Percentiles rank a stretch among this genome's conserved stretches.
Evolutionary conservation across 2,888 invertebrate species (phyloP).

Genomic region (Microdon myrmicae): DNA sequence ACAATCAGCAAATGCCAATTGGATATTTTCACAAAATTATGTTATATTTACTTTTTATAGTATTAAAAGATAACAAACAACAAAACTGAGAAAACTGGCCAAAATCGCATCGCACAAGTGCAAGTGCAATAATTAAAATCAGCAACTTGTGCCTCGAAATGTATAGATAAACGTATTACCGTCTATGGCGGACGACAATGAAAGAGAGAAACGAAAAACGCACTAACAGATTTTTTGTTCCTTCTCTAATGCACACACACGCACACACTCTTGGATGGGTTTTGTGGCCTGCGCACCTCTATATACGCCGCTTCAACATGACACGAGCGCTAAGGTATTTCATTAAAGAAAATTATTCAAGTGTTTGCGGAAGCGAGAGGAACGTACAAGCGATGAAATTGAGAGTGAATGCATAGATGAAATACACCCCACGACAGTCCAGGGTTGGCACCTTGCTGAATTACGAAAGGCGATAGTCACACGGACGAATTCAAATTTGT

Average conservation of each 20-base stretch:
- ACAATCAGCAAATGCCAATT: too few relatives aligned
- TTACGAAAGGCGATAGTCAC: too few relatives aligned
- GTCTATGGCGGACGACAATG: conserved; percentile 25
- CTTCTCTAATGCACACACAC: background rate
- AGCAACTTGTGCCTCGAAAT: conserved; percentile 46
- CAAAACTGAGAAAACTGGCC: conserved; percentile 38
- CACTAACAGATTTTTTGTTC: conserved; percentile 16
- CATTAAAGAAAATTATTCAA: too few relatives aligned
- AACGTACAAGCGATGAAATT: conserved; percentile 21
- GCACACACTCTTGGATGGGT: background rate
- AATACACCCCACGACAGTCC: too few relatives aligned
- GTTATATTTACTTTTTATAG: conserved; percentile 38
- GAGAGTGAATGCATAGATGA: too few relatives aligned
- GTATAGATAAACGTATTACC: conserved; percentile 14
- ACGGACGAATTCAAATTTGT: too few relatives aligned
- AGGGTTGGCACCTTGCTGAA: too few relatives aligned
- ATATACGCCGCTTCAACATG: conserved; percentile 9
- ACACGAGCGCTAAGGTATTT: background rate
- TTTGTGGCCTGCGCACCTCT: conserved; percentile 32
- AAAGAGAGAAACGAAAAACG: conserved; percentile 28
- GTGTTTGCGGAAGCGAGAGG: conserved; percentile 22
- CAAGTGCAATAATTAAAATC: conserved; percentile 52
- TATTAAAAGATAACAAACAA: conserved; percentile 43
- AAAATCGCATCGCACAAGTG: conserved; percentile 48
- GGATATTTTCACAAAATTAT: too few relatives aligned